phyloP scores from a whole-genome alignment of 2,797 vertebrate genomes.

The Denticeps clupeoides region DNA sequence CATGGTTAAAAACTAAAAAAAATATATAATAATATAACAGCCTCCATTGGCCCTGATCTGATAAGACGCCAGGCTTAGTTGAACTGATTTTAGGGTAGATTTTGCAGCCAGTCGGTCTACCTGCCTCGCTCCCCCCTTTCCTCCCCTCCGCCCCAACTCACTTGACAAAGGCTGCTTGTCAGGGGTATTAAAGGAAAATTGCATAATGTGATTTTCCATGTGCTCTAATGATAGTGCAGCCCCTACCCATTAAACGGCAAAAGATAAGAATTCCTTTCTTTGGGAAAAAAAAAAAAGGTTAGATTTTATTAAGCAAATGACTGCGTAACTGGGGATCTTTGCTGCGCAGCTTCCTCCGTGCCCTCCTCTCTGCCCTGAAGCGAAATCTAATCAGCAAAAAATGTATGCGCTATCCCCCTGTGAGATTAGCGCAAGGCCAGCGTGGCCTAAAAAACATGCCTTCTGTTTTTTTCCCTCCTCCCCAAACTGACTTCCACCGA shows the following conservation, averaged over 20 bases:
- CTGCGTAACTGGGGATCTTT: constrained; percentile 9
- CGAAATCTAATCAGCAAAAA: constrained; percentile 32
- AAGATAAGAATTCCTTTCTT: constrained; percentile 37
- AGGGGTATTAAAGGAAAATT: constrained; percentile 34
- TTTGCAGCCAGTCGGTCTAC: constrained; percentile 26
- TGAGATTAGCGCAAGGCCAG: constrained; percentile 19
- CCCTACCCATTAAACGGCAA: constrained; percentile 38
- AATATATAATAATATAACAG: no score
- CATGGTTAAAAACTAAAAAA: constrained; percentile 27
- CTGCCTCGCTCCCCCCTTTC: neutral
- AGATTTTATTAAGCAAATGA: constrained; percentile 35
- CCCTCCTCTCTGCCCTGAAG: constrained; percentile 24
- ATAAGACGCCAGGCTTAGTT: constrained; percentile 28
- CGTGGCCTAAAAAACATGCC: constrained; percentile 17
- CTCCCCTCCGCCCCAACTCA: neutral
- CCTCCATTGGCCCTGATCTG: constrained; percentile 19
- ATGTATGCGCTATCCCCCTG: constrained; percentile 19
- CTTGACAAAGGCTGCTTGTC: constrained; percentile 36
- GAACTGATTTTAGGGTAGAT: constrained; percentile 23
- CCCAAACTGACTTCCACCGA: constrained; percentile 17
- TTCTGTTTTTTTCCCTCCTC: no score
- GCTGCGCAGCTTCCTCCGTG: neutral
- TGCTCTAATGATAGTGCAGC: constrained; percentile 36
- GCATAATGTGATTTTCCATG: constrained; percentile 35
- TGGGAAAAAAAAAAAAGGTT: constrained; percentile 34